Evolutionary conservation across 2,797 vertebrate genomes (phyloP), one percentile per base, ranked within the genome.

Genomic region (Notoglanidium macrostoma): DNA sequence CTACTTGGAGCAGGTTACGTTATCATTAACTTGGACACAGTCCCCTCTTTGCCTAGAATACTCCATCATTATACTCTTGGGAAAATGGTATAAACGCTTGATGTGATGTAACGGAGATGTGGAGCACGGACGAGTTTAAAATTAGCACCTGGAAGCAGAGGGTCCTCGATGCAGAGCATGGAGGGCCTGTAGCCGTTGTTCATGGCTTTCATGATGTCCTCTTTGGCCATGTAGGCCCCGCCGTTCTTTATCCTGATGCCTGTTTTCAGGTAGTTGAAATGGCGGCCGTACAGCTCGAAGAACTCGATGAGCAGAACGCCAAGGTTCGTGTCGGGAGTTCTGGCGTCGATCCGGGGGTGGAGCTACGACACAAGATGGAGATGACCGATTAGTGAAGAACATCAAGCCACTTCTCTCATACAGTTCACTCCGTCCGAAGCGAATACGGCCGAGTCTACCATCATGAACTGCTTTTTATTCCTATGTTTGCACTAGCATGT

Each of bases 251-350:
- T 98, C 91, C 98, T 96, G 92, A 99, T 99, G 91, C 97, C 98
- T 83, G 98, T 98, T 95, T 99, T 98, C 95, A 98, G 95, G 96
- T 99, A 99, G 95, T 99, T 99, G 95, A 99, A 99, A 95, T 99
- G 97, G 92, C 98, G 97, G 88, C 98, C 98, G 63, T 99, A 99
- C 84, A 99, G 94, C 95, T 99, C 98, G 90, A 99, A 99, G 94
- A 99, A 99, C 94, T 99, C 98, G 74, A 99, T 98, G 68, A 99
- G 96, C 94, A 99, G 95, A 94, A 98, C 96, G 84, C 98, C 98
- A 92, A 99, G 95, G 93, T 99, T 99, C 92, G 97, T 97, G 86
- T 96, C 97, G 87, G 97, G 96, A 93, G 96, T 97, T 87, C 96
- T 96, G 92, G 97, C 97, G 87, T 99, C 97, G 26, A 99, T 98